Conservation (phyloP, 2,888 invertebrate species). For the Tyria jacobaeae region DNA sequence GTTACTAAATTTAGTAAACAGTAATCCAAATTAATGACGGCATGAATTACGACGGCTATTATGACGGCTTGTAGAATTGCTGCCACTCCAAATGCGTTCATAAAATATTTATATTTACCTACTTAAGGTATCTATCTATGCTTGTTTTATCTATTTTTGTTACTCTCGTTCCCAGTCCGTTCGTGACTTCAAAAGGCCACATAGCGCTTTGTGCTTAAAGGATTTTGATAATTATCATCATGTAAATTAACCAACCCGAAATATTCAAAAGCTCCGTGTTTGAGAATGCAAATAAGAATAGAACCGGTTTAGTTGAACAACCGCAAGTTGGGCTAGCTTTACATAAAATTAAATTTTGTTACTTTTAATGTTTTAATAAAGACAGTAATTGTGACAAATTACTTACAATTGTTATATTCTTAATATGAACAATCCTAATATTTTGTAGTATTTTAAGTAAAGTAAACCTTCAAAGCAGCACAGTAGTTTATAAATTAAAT, state of each 20-base stretch:
- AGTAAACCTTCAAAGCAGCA: too few relatives aligned
- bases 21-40: constrained; percentile 12
- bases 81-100: too few relatives aligned
- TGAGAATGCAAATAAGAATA: constrained; percentile 42
- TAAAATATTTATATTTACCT: too few relatives aligned
- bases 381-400: too few relatives aligned
- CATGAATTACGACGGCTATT: background rate
- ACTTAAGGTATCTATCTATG: too few relatives aligned
- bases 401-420: too few relatives aligned
- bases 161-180: background rate
- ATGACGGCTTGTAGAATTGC: background rate
- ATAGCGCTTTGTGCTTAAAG: background rate
- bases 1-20: constrained; percentile 6
- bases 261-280: constrained; percentile 38
- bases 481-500: too few relatives aligned
- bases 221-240: constrained; percentile 21
- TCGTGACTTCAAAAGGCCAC: background rate
- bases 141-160: too few relatives aligned
- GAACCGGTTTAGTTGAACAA: constrained; percentile 13
- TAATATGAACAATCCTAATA: too few relatives aligned
- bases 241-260: constrained; percentile 31
- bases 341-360: constrained; percentile 31
- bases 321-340: constrained; percentile 20
- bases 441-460: too few relatives aligned
- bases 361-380: constrained; percentile 11